phyloP scores from a whole-genome alignment of 2,113 vertebrate species.

The Leptobrachium ailaonicum region DNA sequence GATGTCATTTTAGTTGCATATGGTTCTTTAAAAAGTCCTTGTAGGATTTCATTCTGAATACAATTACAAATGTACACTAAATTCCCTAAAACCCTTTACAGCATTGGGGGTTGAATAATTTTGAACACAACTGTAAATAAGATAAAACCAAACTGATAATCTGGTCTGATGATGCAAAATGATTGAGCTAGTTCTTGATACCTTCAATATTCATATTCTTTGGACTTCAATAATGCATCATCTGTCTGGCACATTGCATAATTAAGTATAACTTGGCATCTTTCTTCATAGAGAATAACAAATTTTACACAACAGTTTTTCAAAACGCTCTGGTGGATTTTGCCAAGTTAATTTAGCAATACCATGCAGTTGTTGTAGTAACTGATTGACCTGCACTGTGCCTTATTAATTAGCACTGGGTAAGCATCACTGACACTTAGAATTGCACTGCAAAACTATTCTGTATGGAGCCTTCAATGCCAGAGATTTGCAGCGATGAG shows the following conservation, averaged over 20 bases:
- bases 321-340: no score
- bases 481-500: neutral
- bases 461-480: no score
- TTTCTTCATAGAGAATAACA: slow-evolving; percentile 13
- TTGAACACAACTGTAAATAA: no score
- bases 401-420: neutral
- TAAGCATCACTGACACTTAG: neutral
- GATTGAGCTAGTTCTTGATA: slow-evolving; percentile 3
- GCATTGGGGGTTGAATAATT: no score
- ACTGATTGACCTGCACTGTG: neutral
- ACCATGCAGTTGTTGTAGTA: no score
- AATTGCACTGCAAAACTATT: no score
- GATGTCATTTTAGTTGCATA: no score
- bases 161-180: slow-evolving; percentile 14
- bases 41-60: no score
- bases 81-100: no score
- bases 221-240: neutral
- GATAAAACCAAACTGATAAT: neutral
- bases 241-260: slow-evolving; percentile 4
- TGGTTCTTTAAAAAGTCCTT: no score
- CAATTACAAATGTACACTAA: no score
- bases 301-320: neutral
- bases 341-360: no score
- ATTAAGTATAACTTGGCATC: neutral
- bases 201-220: neutral